Percentiles rank a stretch among this genome's conserved stretches.
Conservation (phyloP, 2,888 invertebrate species). For the Yponomeuta evonymella region DNA sequence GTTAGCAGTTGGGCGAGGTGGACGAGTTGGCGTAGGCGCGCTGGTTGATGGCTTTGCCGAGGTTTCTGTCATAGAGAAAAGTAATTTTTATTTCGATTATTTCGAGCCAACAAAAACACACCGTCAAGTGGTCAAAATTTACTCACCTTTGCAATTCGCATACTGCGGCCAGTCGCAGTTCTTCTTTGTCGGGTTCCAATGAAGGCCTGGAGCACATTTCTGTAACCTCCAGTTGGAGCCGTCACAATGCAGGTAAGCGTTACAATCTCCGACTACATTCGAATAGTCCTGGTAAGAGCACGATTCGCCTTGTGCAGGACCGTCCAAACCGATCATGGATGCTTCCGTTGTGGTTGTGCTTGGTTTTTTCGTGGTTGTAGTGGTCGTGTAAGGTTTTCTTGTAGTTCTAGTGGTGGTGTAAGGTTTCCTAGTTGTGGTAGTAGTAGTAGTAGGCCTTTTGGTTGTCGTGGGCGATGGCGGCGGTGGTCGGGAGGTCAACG, state of each 20-base stretch:
- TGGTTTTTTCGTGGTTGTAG: constrained; percentile 25
- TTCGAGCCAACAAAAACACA: neutral
- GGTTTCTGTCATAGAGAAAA: constrained; percentile 25
- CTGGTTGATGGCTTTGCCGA: constrained; percentile 39
- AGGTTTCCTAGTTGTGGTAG: constrained; percentile 25
- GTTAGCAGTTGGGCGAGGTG: constrained; percentile 38
- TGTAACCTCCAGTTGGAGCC: constrained; percentile 80
- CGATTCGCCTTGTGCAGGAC: constrained; percentile 37
- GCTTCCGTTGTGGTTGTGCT: constrained; percentile 30
- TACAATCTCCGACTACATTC: constrained; percentile 81
- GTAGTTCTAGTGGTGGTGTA: constrained; percentile 34
- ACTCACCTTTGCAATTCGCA: constrained; percentile 78
- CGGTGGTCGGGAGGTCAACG: constrained; percentile 61
- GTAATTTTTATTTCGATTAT: neutral
- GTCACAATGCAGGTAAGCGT: constrained; percentile 85
- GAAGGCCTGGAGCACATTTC: constrained; percentile 87
- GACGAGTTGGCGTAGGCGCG: constrained; percentile 44
- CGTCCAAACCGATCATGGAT: constrained; percentile 23
- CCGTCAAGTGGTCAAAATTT: neutral
- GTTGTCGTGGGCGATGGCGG: constrained; percentile 33
- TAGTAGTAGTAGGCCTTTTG: constrained; percentile 29
- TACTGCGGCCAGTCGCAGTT: constrained; percentile 89
- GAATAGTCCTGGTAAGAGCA: constrained; percentile 57
- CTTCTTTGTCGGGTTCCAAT: constrained; percentile 82
- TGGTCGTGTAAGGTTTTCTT: constrained; percentile 36